Evolutionary conservation across 2,113 vertebrate species (phyloP), one percentile per base, ranked within the genome.

Genomic region (Macaca mulatta): DNA sequence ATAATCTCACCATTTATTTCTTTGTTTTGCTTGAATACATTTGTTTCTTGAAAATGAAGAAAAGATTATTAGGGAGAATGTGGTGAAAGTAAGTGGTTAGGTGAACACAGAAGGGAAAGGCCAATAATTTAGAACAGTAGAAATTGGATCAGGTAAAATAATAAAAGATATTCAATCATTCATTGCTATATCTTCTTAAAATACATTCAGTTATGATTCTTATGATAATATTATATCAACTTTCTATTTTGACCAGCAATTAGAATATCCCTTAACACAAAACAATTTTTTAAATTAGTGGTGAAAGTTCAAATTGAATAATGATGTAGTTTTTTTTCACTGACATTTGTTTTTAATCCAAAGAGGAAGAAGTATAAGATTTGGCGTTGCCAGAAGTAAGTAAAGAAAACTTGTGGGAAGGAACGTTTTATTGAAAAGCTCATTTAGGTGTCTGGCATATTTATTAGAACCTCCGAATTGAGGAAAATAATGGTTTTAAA

Each of bases 401-500:
- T 32, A 87, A 50, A 77, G 50, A 96, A 96, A 88, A 45, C 23
- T 50, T 94, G 32, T 2, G 2, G 13, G 14, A 93, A 89, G 50
- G 45, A 25, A 48, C 72, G 2, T 90, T 48, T 75, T 78, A 32
- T 59, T 59, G 92, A 82, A 96, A 96, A 98, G 48, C 45, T 75
- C 50, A 61, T 79, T 12, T 57, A 50, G 82, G 0, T 94, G 48
- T 93, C 0, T 96, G 38, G 6, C 72, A 90, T 78, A 67, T 52
- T 82, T 89, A 61, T 82, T 94, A 83, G 64, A 90, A 59, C 69
- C 3, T 74, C 50, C n/a, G 55, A 81, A 90, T 32, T 95, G 79
- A 90, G 38, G 27, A 69, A 94, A 87, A 74, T 3, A 70, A 27
- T 74, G 75, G 30, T 23, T 98, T 96, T 85, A 95, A 88, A 94